phyloP scores from a whole-genome alignment of 2,888 invertebrate species.

The Pterostichus niger region DNA sequence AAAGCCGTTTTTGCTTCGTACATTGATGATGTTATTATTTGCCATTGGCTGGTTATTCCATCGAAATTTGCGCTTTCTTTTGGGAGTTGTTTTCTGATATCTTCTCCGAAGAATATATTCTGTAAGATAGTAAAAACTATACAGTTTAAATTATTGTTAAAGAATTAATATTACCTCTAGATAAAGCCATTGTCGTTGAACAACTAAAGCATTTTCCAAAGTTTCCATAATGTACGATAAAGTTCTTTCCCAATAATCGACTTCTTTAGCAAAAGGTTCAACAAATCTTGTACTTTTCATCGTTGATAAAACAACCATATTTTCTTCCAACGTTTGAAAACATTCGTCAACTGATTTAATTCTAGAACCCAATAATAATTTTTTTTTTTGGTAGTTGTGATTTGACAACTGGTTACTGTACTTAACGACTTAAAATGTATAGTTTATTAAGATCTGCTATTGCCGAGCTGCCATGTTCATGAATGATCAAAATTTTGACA shows the following conservation, averaged over 20 bases:
- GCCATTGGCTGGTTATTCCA: constrained; percentile 85
- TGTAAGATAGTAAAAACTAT: constrained; percentile 71
- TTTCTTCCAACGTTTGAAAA: constrained; percentile 89
- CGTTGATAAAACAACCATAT: constrained; percentile 89
- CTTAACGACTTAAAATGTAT: too few species aligned
- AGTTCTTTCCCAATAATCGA: constrained; percentile 92
- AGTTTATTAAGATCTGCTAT: too few species aligned
- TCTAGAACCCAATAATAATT: constrained; percentile 78
- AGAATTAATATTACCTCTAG: constrained; percentile 81
- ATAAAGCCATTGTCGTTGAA: constrained; percentile 92
- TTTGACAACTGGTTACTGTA: too few species aligned
- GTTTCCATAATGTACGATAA: constrained; percentile 90
- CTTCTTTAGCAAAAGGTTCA: constrained; percentile 90
- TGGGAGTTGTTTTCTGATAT: constrained; percentile 91
- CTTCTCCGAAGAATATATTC: constrained; percentile 93
- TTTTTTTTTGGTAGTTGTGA: too few species aligned
- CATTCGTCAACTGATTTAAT: constrained; percentile 90
- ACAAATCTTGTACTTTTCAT: constrained; percentile 94
- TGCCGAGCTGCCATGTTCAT: too few species aligned
- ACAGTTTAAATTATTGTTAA: neutral
- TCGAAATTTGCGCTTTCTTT: constrained; percentile 88
- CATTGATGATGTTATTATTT: constrained; percentile 81
- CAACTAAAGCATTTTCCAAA: constrained; percentile 88
- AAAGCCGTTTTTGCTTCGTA: constrained; percentile 80
- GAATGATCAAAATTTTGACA: too few species aligned